A percentile compares a stretch with the other conserved stretches of the same genome.
These are phyloP conservation scores for Oreonectes daqikongensis DNA, from an alignment of 2,797 vertebrate species.

Conservation along the genomic window DNA sequence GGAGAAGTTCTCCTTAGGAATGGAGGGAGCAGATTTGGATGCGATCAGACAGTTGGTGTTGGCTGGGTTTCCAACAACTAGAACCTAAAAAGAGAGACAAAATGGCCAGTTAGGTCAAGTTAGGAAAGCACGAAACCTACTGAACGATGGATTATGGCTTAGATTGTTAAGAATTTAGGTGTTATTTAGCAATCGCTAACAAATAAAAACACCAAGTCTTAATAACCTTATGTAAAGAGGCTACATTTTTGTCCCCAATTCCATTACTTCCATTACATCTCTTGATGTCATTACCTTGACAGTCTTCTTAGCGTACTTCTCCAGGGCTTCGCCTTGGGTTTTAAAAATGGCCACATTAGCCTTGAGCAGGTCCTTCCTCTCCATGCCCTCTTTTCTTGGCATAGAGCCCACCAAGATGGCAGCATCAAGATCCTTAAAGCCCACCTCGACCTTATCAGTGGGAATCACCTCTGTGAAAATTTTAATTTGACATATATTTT, in stretches of 20 bases:
- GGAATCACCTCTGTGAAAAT: constrained; percentile 82
- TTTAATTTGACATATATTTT: not conserved
- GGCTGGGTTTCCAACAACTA: constrained; percentile 96
- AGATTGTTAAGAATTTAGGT: no score
- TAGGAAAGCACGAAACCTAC: no score
- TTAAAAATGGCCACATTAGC: constrained; percentile 96
- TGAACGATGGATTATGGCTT: no score
- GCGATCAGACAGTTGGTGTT: constrained; percentile 97
- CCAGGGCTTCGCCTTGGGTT: constrained; percentile 90
- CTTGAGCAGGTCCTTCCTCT: constrained; percentile 95
- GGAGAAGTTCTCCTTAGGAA: constrained; percentile 96
- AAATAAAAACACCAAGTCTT: not conserved
- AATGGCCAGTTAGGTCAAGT: no score
- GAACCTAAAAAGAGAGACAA: constrained; percentile 75
- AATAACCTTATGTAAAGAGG: not conserved
- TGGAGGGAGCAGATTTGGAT: constrained; percentile 91
- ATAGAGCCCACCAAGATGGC: constrained; percentile 95
- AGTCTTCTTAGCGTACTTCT: constrained; percentile 93
- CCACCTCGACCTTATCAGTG: constrained; percentile 92
- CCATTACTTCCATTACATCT: no score
- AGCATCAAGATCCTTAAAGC: constrained; percentile 91
- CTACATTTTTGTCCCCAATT: not conserved
- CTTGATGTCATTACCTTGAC: constrained; percentile 85
- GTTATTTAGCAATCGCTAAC: no score
- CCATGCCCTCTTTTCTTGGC: constrained; percentile 96